Base-by-base conservation (phyloP, 2,888 invertebrate species). In the Cataglyphis rosenhaueri region DNA sequence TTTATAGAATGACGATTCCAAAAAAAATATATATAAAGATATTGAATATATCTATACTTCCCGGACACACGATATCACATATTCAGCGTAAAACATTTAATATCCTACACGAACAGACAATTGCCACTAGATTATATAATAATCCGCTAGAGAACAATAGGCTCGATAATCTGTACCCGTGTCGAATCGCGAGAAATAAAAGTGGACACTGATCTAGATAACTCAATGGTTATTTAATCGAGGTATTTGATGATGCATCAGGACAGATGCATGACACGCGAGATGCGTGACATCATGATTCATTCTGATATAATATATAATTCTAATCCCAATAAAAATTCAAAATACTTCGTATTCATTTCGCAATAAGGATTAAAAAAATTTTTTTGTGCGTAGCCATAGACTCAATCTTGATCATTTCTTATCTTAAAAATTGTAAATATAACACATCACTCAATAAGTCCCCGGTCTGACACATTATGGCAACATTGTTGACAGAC, bases 51-150 rank as follows among this genome's bases (percentile, higher is more conserved):
- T 15, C 15, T 32, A 8, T 8, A 62, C n/a, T n/a, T 21, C 0
- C 3, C 1, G 21, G 8, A 52, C 3, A n/a, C 0, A 15, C 48
- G 65, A 64, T 48, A 35, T 48, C 32, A 35, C 12, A 55, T 57
- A 68, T 76, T 70, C 52, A 38, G 8, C 38, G 48, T 1, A 48
- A 57, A 35, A 70, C 15, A 71, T 41, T 12, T 74, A 64, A 35
- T 78, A 71, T 74, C 38, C 8, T 8, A 38, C 52, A 25, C 12
- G 41, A 21, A 78, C 38, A 12, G 12, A 9, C 74, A 79, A 79
- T 79, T 74, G 78, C 12, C 5, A 44, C 57, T 59, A 74, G 8
- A 79, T 79, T 79, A 79, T 59, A 79, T 59, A 78, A 78, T 78
- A 79, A 76, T 76, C 70, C 48, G 18, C 44, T 71, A 18, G 15